Conservation (phyloP, 2,113 vertebrate species). For the Gnathonemus longibarbis region DNA sequence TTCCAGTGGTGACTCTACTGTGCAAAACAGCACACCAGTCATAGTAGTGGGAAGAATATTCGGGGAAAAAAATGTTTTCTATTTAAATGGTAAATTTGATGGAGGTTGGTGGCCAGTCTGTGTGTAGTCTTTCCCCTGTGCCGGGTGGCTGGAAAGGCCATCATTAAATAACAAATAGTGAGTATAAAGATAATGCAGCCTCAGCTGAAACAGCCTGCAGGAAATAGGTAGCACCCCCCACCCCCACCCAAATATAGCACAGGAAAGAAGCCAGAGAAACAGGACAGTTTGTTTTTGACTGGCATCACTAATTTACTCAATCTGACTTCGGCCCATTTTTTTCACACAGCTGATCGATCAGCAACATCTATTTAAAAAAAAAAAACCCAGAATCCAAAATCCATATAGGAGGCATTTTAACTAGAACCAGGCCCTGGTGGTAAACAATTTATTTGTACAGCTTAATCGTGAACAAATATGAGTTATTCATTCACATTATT, state of each 20-base stretch:
- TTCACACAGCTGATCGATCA: too few relatives aligned
- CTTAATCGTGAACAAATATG: neutral
- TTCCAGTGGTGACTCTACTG: neutral
- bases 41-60: neutral
- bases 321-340: neutral
- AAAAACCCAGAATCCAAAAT: neutral
- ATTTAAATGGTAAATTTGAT: neutral
- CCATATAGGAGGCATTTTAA: neutral
- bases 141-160: neutral
- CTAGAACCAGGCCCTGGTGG: neutral
- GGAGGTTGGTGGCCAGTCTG: neutral
- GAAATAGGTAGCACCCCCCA: neutral
- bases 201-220: neutral
- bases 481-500: neutral
- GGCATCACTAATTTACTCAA: neutral
- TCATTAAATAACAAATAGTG: neutral
- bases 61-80: neutral
- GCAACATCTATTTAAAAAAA: neutral
- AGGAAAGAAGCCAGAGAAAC: conserved; percentile 16
- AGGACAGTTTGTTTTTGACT: neutral
- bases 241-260: conserved; percentile 1
- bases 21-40: neutral
- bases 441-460: neutral
- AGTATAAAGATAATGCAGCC: neutral
- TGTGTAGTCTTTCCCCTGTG: neutral